Evolutionary conservation across 64 coral and sea anemone genomes (phyloP).

Genomic region (Dendronephthya gigantea): DNA sequence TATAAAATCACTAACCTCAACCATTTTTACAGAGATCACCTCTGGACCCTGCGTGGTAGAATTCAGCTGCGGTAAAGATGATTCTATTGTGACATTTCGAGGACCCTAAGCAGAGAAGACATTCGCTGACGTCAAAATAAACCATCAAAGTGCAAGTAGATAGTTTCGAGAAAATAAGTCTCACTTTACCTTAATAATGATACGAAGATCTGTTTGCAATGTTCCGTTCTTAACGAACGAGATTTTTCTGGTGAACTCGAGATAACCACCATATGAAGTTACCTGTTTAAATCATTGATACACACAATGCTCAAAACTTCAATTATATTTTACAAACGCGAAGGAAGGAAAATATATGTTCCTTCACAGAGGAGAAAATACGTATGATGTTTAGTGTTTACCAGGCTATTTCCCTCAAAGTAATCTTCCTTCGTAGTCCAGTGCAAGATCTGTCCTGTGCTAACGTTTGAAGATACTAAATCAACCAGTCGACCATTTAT

Average conservation of each 20-base stretch:
- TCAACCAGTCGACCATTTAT: not conserved
- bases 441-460: constrained; percentile 35
- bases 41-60: not conserved
- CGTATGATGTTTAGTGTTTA: constrained; percentile 22
- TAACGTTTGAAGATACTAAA: constrained; percentile 56
- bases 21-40: not conserved
- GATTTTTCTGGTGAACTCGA: not conserved
- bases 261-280: constrained; percentile 2
- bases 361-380: too few relatives aligned
- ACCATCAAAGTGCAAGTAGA: too few relatives aligned
- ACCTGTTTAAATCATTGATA: not conserved
- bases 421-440: constrained; percentile 59
- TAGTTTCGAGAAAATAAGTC: not conserved
- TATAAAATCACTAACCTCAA: too few relatives aligned
- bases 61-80: not conserved
- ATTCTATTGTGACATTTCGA: not conserved
- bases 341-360: too few relatives aligned
- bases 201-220: not conserved
- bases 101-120: not conserved
- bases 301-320: not conserved
- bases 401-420: constrained; percentile 58
- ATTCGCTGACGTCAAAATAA: too few relatives aligned
- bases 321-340: too few relatives aligned
- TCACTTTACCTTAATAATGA: not conserved
- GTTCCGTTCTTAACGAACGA: not conserved